Conservation (phyloP, 2,113 vertebrate genomes). For the Arizona elegans region DNA sequence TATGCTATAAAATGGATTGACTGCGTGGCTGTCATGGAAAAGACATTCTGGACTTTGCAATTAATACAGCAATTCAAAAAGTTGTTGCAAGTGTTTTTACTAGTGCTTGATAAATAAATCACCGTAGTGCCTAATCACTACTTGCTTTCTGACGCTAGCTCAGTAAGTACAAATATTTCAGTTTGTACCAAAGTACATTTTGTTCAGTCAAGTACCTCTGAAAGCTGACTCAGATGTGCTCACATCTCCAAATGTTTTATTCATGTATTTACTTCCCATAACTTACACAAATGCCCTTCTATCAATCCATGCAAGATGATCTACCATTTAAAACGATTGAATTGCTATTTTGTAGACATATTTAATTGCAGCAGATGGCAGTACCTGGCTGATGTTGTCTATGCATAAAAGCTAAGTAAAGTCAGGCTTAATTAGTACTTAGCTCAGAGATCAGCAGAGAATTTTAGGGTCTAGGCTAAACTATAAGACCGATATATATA, state of each 20-base stretch:
- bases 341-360: not conserved
- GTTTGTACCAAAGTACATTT: constrained; percentile 5
- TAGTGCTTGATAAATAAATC: constrained; percentile 14
- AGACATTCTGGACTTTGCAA: constrained; percentile 23
- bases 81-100: constrained; percentile 6
- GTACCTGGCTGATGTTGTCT: not conserved
- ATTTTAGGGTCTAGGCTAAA: not conserved
- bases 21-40: not conserved
- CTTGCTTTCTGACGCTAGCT: constrained; percentile 18
- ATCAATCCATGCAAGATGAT: not conserved
- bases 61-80: constrained; percentile 27
- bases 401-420: not conserved
- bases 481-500: not conserved
- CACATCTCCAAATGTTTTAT: not conserved
- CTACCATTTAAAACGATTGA: not conserved
- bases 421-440: not conserved
- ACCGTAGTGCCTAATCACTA: constrained; percentile 24
- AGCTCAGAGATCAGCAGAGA: not conserved
- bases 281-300: not conserved
- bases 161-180: constrained; percentile 25
- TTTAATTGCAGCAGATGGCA: not conserved
- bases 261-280: not conserved
- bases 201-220: constrained; percentile 34
- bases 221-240: not conserved
- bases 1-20: not conserved